phyloP scores from a whole-genome alignment of 1,140 invertebrate genomes.

The Tigriopus japonicus region DNA sequence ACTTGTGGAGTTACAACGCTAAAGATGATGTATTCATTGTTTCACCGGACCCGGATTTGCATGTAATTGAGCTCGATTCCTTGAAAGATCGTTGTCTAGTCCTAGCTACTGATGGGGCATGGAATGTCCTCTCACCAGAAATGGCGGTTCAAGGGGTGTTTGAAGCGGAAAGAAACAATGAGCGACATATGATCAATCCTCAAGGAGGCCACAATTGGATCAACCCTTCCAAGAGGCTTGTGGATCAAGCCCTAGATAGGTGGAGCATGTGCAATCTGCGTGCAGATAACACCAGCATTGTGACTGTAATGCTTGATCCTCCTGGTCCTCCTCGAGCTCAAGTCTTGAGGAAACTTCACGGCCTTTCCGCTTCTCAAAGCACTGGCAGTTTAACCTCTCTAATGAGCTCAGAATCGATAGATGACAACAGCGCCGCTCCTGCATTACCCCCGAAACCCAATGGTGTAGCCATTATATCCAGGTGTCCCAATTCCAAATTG shows the following conservation, averaged over 20 bases:
- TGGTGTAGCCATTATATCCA: neutral
- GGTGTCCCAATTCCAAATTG: neutral
- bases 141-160: conserved; percentile 68
- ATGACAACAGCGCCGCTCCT: too few species aligned
- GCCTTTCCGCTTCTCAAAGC: neutral
- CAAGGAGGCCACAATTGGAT: conserved; percentile 36
- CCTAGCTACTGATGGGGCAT: conserved; percentile 86
- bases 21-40: conserved; percentile 75
- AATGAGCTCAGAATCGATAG: too few species aligned
- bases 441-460: neutral
- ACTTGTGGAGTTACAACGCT: conserved; percentile 92
- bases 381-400: too few species aligned
- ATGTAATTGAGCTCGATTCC: conserved; percentile 63
- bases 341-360: neutral
- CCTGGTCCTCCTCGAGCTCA: conserved; percentile 45
- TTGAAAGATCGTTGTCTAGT: conserved; percentile 62
- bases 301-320: conserved; percentile 78
- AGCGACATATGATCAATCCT: conserved; percentile 30
- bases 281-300: conserved; percentile 85
- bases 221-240: conserved; percentile 75
- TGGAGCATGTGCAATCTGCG: conserved; percentile 50
- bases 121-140: conserved; percentile 76
- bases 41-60: conserved; percentile 89
- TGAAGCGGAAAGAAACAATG: conserved; percentile 56
- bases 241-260: conserved; percentile 56